Evolutionary conservation across 2,888 invertebrate genomes (phyloP).

Genomic region (Poecilus cupreus): DNA sequence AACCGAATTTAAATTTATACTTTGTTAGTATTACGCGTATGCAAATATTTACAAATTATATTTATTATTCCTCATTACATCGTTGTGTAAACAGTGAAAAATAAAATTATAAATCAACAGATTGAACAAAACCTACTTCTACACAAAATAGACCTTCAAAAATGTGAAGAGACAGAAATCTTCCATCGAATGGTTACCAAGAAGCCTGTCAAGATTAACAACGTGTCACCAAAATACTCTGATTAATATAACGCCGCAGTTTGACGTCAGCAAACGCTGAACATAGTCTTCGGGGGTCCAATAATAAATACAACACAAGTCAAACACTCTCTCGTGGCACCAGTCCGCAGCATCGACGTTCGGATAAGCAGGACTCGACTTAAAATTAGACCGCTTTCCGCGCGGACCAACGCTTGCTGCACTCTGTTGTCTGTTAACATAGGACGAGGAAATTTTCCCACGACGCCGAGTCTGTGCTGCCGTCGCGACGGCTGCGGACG

Average conservation of each 20-base stretch:
- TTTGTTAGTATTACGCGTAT: conserved; percentile 19
- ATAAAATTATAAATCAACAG: neutral
- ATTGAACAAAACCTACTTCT: neutral
- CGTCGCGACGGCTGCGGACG: neutral
- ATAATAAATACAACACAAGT: conserved; percentile 46
- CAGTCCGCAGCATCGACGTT: neutral
- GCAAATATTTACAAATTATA: neutral
- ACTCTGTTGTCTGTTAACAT: conserved; percentile 47
- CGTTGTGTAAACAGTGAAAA: neutral
- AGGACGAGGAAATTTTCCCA: conserved; percentile 16
- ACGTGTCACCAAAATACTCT: conserved; percentile 45
- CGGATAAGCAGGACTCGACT: conserved; percentile 3
- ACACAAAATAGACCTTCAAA: neutral
- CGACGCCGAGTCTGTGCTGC: conserved; percentile 45
- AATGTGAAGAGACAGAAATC: conserved; percentile 16
- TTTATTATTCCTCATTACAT: conserved; percentile 4
- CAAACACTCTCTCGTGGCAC: conserved; percentile 41
- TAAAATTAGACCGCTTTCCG: conserved; percentile 41
- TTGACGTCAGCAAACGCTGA: conserved; percentile 48
- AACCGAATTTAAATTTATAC: conserved; percentile 32
- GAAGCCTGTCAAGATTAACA: conserved; percentile 19
- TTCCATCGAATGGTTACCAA: conserved; percentile 12
- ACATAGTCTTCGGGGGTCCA: conserved; percentile 33
- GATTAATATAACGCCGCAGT: conserved; percentile 30
- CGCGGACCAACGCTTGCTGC: conserved; percentile 33